These are phyloP conservation scores for Mythimna loreyi DNA, from an alignment of 2,888 invertebrate genomes.

Conservation along the genomic window DNA sequence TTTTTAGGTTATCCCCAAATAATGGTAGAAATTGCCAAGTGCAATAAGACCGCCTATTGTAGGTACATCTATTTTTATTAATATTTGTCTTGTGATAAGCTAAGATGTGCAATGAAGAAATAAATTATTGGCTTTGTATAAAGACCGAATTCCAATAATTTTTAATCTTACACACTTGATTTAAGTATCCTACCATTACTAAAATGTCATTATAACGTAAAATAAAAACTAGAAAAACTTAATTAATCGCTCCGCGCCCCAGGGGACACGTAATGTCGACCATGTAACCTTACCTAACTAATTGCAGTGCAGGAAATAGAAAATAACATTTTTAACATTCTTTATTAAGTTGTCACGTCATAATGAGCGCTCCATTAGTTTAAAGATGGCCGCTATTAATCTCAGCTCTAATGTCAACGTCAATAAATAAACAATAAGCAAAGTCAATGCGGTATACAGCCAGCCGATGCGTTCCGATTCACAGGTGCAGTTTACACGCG, in stretches of 20 bases:
- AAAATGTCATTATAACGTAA: slow-evolving; percentile 39
- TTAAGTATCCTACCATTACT: slow-evolving; percentile 39
- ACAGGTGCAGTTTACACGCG: slow-evolving; percentile 81
- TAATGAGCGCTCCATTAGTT: slow-evolving; percentile 45
- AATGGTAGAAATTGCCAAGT: no score
- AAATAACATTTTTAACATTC: slow-evolving; percentile 53
- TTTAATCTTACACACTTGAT: slow-evolving; percentile 17
- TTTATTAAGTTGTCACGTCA: slow-evolving; percentile 50
- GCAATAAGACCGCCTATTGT: no score
- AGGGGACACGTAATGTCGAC: slow-evolving; percentile 50
- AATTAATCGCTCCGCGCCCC: slow-evolving; percentile 50
- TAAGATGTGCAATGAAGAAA: no score
- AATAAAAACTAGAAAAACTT: slow-evolving; percentile 37
- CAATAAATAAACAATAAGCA: slow-evolving; percentile 62
- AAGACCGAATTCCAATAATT: slow-evolving; percentile 1
- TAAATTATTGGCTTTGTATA: no score
- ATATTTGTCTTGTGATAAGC: no score
- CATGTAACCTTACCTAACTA: slow-evolving; percentile 54
- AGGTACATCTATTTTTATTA: no score
- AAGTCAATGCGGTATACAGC: slow-evolving; percentile 51
- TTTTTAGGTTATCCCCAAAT: background rate
- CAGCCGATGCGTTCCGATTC: slow-evolving; percentile 73
- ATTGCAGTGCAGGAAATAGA: slow-evolving; percentile 52
- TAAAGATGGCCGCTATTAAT: slow-evolving; percentile 53
- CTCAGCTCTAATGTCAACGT: slow-evolving; percentile 49